Evolutionary conservation across 2,797 vertebrate species (phyloP), one percentile per base, ranked within the genome.

Genomic region (Oophaga sylvatica): DNA sequence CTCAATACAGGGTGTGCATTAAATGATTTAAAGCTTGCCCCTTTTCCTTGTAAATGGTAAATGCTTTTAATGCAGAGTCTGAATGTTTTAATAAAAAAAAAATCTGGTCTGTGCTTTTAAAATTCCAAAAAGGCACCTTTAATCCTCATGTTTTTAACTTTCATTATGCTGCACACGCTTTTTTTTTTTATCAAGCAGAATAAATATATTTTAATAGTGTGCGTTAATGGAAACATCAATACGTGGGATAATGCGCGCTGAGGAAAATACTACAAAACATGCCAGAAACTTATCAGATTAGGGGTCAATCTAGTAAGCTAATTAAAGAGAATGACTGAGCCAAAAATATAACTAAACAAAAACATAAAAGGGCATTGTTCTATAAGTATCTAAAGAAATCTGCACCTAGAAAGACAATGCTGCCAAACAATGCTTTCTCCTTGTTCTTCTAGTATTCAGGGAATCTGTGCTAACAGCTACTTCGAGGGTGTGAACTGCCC

Each of bases 401-500:
- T 10, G 65, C 26, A 17, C 26, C 16, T 56, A 45, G 45, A 73
- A 71, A 60, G 5, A 75, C 19, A 59, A 31, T 60, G 63, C 16
- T 56, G 20, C 67, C 71, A 29, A 65, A 83, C 68, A 81, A 87
- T 80, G 8, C 62, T 29, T 53, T 26, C 35, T 26, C 67, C 45
- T 62, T 86, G 48, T 70, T 22, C 22, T 78, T 19, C 59, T 48
- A 65, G 59, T 78, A 56, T 83, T 86, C 62, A 89, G 22, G 41
- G 68, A 78, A 56, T 83, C n/a, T 86, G 45, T 12, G 35, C 45
- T 83, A 77, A 53, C 26, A 79, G 81, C 15, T 81, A 83, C 73
- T 89, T 82, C 68, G 78, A 86, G 60, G 26, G 88, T 89, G 88
- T 89, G 88, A 89, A 89, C 70, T 82, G 53, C 20, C 84, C 79